Evolutionary conservation across 2,797 vertebrate genomes (phyloP), one percentile per base, ranked within the genome.

Genomic region (Tolypeutes matacus): DNA sequence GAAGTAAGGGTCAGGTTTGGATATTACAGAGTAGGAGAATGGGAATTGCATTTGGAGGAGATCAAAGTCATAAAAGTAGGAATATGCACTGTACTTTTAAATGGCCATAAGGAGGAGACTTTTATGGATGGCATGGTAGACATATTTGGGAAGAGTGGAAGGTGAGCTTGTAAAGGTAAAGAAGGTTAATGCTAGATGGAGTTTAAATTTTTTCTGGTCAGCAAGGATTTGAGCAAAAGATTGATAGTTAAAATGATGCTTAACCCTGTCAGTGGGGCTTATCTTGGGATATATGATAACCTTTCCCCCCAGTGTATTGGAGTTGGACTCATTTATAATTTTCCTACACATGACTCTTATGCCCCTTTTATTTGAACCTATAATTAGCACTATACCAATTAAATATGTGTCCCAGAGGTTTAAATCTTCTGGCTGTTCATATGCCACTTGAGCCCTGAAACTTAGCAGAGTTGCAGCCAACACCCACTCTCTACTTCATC

Each of bases 121-220:
- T 86, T 76, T 34, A 65, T 60, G 20, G 31, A 20, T 82, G 39
- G 53, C 17, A 9, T 64, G 36, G 34, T 82, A 77, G 36, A 10
- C 51, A 58, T 39, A 4, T 65, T 42, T 72, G 83, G 29, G 29
- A 60, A 27, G 36, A 67, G 3, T 67, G 8, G n/a, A 12, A 62
- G 25, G 8, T 3, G 34, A 77, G 62, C 20, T 34, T 58, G 42
- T 56, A 86, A 51, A 62, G 56, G 53, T 51, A 34, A 85, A 81
- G 18, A 89, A 15, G 25, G 31, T 21, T 70, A 27, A 56, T 64
- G n/a, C 62, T 60, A 27, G 18, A 20, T 58, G 51, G 27, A 49
- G 49, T 80, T 91, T 91, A 60, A 25, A 4, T 70, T 70, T 95
- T 90, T 95, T 53, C 72, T 80, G 25, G 69, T 92, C 69, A 51